A percentile compares a stretch with the other conserved stretches of the same genome.
phyloP scores from a whole-genome alignment of 2,888 invertebrate species.

The Eupithecia dodoneata region DNA sequence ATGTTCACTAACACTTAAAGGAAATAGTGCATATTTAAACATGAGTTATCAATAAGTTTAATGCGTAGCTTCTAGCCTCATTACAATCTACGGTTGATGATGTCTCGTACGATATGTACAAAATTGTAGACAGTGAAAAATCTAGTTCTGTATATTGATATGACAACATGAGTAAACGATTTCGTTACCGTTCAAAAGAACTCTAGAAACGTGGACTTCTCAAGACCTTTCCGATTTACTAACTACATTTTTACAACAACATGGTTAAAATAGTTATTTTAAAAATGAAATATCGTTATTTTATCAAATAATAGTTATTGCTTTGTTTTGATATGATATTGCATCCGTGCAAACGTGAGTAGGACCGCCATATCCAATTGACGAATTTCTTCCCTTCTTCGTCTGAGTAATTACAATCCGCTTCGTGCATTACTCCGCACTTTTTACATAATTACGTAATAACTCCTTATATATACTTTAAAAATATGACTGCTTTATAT shows the following conservation, averaged over 20 bases:
- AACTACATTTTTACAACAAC: conserved; percentile 82
- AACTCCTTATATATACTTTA: conserved; percentile 82
- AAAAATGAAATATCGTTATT: conserved; percentile 76
- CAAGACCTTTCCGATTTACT: conserved; percentile 80
- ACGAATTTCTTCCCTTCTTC: conserved; percentile 12
- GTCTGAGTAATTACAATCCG: conserved; percentile 36
- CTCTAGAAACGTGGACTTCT: conserved; percentile 79
- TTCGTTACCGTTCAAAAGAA: conserved; percentile 81
- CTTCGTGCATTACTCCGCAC: conserved; percentile 62
- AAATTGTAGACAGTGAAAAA: conserved; percentile 59
- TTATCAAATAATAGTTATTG: conserved; percentile 83
- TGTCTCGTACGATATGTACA: conserved; percentile 53
- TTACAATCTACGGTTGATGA: conserved; percentile 45
- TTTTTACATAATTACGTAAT: conserved; percentile 75
- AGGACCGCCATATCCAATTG: conserved; percentile 21
- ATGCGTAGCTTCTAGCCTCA: conserved; percentile 44
- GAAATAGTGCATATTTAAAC: conserved; percentile 34
- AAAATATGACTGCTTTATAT: conserved; percentile 84
- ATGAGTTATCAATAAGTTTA: conserved; percentile 31
- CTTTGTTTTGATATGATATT: conserved; percentile 81
- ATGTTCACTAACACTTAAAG: conserved; percentile 33
- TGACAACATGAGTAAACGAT: conserved; percentile 68
- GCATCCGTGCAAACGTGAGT: conserved; percentile 55
- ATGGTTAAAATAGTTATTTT: conserved; percentile 81
- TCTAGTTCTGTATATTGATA: conserved; percentile 72